Conservation (phyloP, 1,140 invertebrate genomes). For the Drosophila nasuta region DNA sequence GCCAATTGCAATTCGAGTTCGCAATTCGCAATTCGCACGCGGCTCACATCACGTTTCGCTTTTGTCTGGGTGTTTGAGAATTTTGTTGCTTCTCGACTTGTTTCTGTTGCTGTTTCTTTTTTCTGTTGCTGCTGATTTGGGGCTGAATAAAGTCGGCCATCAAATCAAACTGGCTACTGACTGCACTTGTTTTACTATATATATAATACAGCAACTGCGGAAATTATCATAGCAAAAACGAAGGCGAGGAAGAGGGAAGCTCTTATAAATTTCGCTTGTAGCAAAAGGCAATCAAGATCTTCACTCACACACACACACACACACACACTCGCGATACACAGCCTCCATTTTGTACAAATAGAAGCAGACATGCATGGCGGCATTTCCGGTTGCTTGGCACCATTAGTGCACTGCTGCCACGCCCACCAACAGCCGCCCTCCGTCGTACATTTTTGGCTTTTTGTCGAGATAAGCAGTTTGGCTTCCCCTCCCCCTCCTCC, state of each 20-base stretch:
- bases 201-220: conserved; percentile 58
- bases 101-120: not conserved
- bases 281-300: conserved; percentile 80
- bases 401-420: conserved; percentile 76
- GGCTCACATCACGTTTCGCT: conserved; percentile 61
- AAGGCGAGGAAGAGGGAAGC: conserved; percentile 16
- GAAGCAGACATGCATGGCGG: conserved; percentile 81
- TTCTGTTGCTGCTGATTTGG: conserved; percentile 2
- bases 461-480: conserved; percentile 81
- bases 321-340: conserved; percentile 58
- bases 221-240: conserved; percentile 78
- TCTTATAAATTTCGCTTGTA: conserved; percentile 61
- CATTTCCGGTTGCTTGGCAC: conserved; percentile 81
- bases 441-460: conserved; percentile 64
- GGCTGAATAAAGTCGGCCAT: conserved; percentile 38
- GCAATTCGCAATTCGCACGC: conserved; percentile 52
- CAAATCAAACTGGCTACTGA: conserved; percentile 62
- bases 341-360: conserved; percentile 67
- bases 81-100: not conserved
- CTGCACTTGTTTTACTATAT: conserved; percentile 69
- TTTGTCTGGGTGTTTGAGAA: not conserved
- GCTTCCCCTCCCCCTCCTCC: conserved; percentile 37
- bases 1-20: conserved; percentile 69
- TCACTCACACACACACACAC: conserved; percentile 34
- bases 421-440: conserved; percentile 36